phyloP scores from a whole-genome alignment of 2,797 vertebrate species.

The Cyclopterus lumpus region DNA sequence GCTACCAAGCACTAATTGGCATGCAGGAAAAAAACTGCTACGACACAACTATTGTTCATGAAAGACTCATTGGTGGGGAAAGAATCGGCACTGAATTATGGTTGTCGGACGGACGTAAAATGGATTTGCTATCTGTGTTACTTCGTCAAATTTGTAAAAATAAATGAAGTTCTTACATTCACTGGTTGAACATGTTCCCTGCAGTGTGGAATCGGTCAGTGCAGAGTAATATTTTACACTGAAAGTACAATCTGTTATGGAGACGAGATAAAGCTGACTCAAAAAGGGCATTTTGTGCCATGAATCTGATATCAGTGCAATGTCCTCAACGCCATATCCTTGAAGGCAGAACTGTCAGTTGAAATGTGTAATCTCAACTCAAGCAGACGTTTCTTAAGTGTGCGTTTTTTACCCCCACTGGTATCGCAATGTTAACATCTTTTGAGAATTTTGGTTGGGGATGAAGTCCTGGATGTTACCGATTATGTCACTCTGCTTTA shows the following conservation, averaged over 20 bases:
- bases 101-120: not conserved
- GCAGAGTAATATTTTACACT: slow-evolving; percentile 9
- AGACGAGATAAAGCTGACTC: not conserved
- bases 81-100: not conserved
- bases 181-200: slow-evolving; percentile 12
- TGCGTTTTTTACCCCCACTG: not conserved
- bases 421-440: slow-evolving; percentile 3
- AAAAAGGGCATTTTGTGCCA: slow-evolving; percentile 27
- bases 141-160: not conserved
- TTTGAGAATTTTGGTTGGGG: not conserved
- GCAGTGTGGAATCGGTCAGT: slow-evolving; percentile 12
- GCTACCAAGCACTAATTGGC: not conserved
- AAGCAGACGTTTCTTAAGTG: slow-evolving; percentile 2
- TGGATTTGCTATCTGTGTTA: not conserved
- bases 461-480: slow-evolving; percentile 27
- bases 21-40: not conserved
- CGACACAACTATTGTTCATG: not conserved
- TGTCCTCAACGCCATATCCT: slow-evolving; percentile 58
- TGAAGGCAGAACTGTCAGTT: slow-evolving; percentile 14
- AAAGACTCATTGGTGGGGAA: not conserved
- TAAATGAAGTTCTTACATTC: not conserved
- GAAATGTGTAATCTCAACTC: slow-evolving; percentile 12
- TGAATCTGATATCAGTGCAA: slow-evolving; percentile 26
- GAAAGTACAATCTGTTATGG: slow-evolving; percentile 9
- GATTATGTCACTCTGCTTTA: not conserved